Conservation (phyloP, 2,797 vertebrate species). For the Peromyscus attwateri region DNA sequence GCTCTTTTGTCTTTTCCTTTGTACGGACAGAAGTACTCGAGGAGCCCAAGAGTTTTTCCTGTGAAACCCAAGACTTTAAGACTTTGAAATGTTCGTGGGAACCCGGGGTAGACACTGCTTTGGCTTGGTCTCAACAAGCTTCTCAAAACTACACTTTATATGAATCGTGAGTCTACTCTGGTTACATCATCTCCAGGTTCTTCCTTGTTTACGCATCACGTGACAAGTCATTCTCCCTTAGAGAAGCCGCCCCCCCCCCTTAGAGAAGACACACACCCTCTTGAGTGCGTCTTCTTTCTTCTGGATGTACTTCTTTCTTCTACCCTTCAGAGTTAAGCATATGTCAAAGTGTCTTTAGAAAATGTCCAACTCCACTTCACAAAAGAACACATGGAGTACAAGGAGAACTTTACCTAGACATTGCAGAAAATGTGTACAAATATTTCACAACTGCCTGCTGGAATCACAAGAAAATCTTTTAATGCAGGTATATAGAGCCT, state of each 20-base stretch:
- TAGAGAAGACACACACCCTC: not conserved
- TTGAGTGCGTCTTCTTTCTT: not conserved
- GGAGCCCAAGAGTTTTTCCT: slow-evolving; percentile 85
- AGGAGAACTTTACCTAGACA: not conserved
- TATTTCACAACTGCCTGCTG: not conserved
- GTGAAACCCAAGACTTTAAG: slow-evolving; percentile 87
- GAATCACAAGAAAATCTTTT: not conserved
- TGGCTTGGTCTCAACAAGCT: not conserved
- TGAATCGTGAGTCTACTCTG: slow-evolving; percentile 84
- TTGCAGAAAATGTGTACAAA: not conserved
- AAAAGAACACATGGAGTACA: not conserved
- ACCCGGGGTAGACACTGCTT: slow-evolving; percentile 71
- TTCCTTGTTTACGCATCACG: not conserved
- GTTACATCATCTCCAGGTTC: not conserved
- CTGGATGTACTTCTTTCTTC: not conserved
- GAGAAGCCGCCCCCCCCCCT: not conserved
- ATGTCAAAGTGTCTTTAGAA: not conserved
- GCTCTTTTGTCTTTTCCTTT: slow-evolving; percentile 30
- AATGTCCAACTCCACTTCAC: not conserved
- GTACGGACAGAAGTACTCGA: slow-evolving; percentile 84
- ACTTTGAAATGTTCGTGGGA: slow-evolving; percentile 87
- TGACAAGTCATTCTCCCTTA: not conserved
- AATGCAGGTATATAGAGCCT: not conserved
- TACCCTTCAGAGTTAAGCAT: not conserved
- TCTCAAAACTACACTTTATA: slow-evolving; percentile 79